Percentiles rank a stretch among this genome's conserved stretches.
phyloP scores from a whole-genome alignment of 2,113 vertebrate genomes.

The Nibea albiflora region DNA sequence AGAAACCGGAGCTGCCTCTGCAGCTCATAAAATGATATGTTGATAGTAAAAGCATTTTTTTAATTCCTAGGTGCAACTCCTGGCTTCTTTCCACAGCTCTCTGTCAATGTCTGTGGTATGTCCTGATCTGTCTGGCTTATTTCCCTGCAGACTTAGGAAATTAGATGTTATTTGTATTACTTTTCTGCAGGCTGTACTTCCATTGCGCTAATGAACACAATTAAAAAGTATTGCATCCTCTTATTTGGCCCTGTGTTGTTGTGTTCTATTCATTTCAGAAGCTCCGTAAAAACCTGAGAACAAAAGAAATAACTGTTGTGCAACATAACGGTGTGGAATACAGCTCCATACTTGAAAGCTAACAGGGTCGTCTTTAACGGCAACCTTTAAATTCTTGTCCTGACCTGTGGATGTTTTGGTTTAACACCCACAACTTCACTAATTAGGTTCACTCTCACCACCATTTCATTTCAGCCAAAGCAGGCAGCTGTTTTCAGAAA shows the following conservation, averaged over 20 bases:
- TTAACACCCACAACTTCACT: no score
- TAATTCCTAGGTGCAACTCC: background rate
- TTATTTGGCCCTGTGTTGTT: background rate
- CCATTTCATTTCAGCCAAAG: no score
- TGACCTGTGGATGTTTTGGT: background rate
- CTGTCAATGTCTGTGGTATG: background rate
- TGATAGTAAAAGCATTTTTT: background rate
- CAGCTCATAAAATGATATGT: background rate
- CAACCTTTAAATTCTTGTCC: no score
- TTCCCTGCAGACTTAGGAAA: background rate
- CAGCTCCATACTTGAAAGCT: no score
- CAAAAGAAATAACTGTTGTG: background rate
- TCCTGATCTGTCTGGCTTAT: background rate
- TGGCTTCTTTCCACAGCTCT: background rate
- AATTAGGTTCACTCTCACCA: no score
- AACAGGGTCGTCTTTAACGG: no score
- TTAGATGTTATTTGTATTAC: background rate
- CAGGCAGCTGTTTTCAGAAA: no score
- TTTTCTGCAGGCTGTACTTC: background rate
- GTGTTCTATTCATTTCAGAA: background rate
- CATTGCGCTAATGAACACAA: background rate
- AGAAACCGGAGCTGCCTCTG: background rate
- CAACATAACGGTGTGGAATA: no score
- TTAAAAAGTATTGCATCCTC: background rate
- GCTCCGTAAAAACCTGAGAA: background rate